phyloP scores from a whole-genome alignment of 2,888 invertebrate species.

The Pardosa pseudoannulata region DNA sequence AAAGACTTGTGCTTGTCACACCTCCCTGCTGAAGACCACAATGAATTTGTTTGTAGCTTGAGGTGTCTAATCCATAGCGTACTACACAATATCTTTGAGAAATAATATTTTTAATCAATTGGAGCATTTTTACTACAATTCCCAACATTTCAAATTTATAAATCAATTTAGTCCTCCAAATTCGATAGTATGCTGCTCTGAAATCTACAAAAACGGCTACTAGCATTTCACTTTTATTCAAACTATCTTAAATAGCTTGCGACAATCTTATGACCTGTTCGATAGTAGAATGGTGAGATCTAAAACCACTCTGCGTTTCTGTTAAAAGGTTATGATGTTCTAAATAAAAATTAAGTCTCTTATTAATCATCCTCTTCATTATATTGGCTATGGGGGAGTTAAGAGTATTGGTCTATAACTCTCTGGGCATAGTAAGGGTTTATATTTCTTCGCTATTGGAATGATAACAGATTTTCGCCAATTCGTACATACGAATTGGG shows the following conservation, averaged over 20 bases:
- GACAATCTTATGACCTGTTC: conserved; percentile 1
- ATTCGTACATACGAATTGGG: no score
- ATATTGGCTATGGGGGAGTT: background rate
- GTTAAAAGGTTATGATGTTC: background rate
- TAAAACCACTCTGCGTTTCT: conserved; percentile 7
- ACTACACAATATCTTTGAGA: no score
- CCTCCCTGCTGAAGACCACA: no score
- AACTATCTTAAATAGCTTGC: background rate
- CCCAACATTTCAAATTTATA: no score
- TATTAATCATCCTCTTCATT: background rate
- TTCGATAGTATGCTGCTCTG: background rate
- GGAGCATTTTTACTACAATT: no score
- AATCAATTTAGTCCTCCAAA: background rate
- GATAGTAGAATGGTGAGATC: background rate
- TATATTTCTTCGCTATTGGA: background rate
- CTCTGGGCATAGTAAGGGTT: background rate
- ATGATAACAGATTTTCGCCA: background rate
- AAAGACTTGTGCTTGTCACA: no score
- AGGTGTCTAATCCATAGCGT: no score
- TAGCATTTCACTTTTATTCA: background rate
- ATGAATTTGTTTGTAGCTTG: no score
- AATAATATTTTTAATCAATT: no score
- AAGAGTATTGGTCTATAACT: conserved; percentile 10
- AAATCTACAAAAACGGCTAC: background rate
- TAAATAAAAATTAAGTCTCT: background rate